phyloP scores from a whole-genome alignment of 2,888 invertebrate genomes.

The Patella pellucida region DNA sequence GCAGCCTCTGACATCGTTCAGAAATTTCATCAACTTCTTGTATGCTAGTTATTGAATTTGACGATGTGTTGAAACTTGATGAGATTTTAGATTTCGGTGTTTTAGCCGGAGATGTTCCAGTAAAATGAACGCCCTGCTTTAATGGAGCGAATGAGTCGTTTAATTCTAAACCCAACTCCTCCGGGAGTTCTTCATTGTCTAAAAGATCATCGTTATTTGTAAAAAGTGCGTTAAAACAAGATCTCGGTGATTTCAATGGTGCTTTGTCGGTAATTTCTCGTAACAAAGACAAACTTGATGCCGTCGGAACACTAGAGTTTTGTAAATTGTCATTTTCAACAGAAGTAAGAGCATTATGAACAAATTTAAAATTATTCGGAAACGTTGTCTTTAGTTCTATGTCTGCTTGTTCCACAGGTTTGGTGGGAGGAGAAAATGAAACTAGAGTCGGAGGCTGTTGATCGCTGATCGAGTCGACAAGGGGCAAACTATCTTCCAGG shows the following conservation, averaged over 20 bases:
- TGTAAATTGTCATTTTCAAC: background rate
- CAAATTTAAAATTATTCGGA: background rate
- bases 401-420: background rate
- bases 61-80: background rate
- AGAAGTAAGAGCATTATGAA: too few relatives aligned
- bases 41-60: background rate
- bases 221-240: too few relatives aligned
- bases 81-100: background rate
- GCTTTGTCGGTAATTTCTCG: too few relatives aligned
- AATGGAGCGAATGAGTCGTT: background rate
- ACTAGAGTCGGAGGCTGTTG: background rate
- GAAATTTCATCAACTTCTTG: background rate
- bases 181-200: slow-evolving; percentile 1
- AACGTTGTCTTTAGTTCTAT: background rate
- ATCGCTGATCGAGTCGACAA: background rate
- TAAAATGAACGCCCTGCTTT: background rate
- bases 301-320: background rate
- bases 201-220: background rate
- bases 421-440: background rate
- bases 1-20: background rate
- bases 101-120: background rate
- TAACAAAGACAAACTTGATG: background rate
- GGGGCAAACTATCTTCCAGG: background rate
- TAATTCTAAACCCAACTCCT: background rate
- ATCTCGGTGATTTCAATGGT: too few relatives aligned